These are phyloP conservation scores for Halocynthia aurantium DNA, from an alignment of 23 tunicate species.

Conservation along the genomic window DNA sequence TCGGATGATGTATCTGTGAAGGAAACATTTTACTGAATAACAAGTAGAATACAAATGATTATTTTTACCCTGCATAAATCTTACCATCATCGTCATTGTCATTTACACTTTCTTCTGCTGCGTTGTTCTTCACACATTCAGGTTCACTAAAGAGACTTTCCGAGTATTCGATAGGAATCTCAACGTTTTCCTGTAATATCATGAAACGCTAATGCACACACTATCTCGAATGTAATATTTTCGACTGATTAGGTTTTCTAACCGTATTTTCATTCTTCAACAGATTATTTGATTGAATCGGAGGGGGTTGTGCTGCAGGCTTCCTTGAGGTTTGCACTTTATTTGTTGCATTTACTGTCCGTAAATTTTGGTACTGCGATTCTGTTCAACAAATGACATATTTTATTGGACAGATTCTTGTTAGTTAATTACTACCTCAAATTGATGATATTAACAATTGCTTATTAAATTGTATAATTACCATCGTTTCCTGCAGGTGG, in stretches of 20 bases:
- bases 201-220: not conserved
- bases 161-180: constrained; percentile 9
- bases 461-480: not conserved
- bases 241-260: no score
- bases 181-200: not conserved
- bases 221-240: no score
- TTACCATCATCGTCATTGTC: no score
- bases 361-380: not conserved
- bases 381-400: not conserved
- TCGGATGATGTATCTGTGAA: not conserved
- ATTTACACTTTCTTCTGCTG: no score
- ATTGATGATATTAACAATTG: not conserved
- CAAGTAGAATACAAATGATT: not conserved
- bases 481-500: not conserved
- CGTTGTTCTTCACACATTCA: not conserved
- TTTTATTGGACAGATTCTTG: not conserved
- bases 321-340: not conserved
- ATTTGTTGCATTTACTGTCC: not conserved
- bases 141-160: constrained; percentile 21
- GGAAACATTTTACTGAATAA: not conserved
- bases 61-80: no score
- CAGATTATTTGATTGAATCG: not conserved
- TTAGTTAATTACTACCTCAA: no score
- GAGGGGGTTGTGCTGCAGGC: not conserved
- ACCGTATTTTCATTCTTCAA: no score